Percentiles rank a stretch among this genome's conserved stretches.
Conservation (phyloP, 2,888 invertebrate genomes). For the Beris chalybata region DNA sequence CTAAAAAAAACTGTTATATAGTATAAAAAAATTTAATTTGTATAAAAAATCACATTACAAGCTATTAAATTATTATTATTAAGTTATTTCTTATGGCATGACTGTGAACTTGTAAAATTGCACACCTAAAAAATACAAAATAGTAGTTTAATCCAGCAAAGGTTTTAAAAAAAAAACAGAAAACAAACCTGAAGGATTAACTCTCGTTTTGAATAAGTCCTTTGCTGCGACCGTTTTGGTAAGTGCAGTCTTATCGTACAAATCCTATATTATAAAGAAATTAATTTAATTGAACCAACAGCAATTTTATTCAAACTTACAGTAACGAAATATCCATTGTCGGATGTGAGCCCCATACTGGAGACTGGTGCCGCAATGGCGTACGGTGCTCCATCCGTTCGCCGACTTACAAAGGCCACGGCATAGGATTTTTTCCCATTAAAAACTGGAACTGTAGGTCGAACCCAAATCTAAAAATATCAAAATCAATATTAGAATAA, state of each 20-base stretch:
- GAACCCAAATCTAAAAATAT: constrained; percentile 54
- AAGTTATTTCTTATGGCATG: constrained; percentile 34
- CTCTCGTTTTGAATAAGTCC: constrained; percentile 40
- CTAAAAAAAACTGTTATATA: too few relatives aligned
- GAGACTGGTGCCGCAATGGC: constrained; percentile 46
- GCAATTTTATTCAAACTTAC: constrained; percentile 40
- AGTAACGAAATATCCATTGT: constrained; percentile 48
- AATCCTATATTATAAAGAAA: constrained; percentile 40
- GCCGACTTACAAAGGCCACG: constrained; percentile 57
- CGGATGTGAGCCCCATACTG: constrained; percentile 51
- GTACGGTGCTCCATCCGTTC: constrained; percentile 55
- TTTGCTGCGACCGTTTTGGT: constrained; percentile 34
- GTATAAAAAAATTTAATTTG: too few relatives aligned
- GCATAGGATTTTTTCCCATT: constrained; percentile 56
- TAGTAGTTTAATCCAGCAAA: background rate
- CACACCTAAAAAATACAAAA: constrained; percentile 40
- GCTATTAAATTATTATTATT: too few relatives aligned
- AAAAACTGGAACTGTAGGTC: constrained; percentile 53
- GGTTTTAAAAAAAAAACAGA: background rate
- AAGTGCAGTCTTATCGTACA: constrained; percentile 40
- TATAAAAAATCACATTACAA: too few relatives aligned
- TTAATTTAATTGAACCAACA: background rate
- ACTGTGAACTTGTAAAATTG: constrained; percentile 45
- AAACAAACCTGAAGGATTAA: constrained; percentile 44
- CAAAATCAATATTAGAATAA: constrained; percentile 24